phyloP scores from a whole-genome alignment of 2,888 invertebrate species.

The Agrilus cyanescens region DNA sequence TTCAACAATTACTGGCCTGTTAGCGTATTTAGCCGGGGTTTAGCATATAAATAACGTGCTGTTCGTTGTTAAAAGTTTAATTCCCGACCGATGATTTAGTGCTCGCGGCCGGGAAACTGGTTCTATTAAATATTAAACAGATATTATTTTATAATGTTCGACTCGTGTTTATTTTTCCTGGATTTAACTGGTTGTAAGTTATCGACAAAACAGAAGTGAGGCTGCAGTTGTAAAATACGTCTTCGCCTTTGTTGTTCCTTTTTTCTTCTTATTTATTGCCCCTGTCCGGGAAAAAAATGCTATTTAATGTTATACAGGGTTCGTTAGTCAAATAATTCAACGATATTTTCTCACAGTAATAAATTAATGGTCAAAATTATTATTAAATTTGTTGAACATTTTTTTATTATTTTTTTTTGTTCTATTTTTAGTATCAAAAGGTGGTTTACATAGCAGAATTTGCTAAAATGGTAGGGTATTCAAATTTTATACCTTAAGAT shows the following conservation, averaged over 20 bases:
- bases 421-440: too few relatives aligned
- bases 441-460: too few relatives aligned
- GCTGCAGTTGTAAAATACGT: constrained; percentile 25
- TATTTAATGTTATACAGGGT: too few relatives aligned
- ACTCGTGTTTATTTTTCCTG: constrained; percentile 25
- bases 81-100: constrained; percentile 31
- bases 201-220: constrained; percentile 23
- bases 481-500: too few relatives aligned
- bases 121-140: constrained; percentile 32
- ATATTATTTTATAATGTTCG: constrained; percentile 30
- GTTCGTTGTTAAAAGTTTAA: constrained; percentile 28
- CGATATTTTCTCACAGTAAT: too few relatives aligned
- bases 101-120: constrained; percentile 27
- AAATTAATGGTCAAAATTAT: too few relatives aligned
- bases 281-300: too few relatives aligned
- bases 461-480: too few relatives aligned
- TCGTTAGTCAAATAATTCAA: too few relatives aligned
- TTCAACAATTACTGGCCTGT: constrained; percentile 31
- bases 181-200: constrained; percentile 17
- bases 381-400: too few relatives aligned
- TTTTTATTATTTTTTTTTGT: too few relatives aligned
- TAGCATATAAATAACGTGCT: constrained; percentile 29
- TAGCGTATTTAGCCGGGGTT: constrained; percentile 25
- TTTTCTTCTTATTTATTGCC: constrained; percentile 8
- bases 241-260: constrained; percentile 22